Evolutionary conservation across 2,888 invertebrate genomes (phyloP).

Genomic region (Panorpa germanica): DNA sequence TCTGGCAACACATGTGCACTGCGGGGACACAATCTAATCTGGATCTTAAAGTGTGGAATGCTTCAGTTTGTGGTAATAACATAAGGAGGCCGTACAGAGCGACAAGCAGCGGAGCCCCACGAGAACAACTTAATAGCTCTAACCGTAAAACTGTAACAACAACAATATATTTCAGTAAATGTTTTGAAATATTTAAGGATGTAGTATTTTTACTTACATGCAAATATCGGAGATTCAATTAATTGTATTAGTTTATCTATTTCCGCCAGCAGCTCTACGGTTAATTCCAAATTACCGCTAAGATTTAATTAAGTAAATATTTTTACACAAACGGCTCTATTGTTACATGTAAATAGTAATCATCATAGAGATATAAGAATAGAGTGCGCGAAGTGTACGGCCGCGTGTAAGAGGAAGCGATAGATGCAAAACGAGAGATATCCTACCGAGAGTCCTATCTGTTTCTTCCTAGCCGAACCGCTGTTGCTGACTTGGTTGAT

Average conservation of each 20-base stretch:
- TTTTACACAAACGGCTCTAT: neutral
- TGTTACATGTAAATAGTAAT: too few relatives aligned
- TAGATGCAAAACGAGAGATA: too few relatives aligned
- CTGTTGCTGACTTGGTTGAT: too few relatives aligned
- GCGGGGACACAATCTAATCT: slow-evolving; percentile 65
- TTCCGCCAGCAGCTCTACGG: slow-evolving; percentile 88
- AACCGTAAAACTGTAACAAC: slow-evolving; percentile 64
- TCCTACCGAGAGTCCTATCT: too few relatives aligned
- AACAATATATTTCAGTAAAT: neutral
- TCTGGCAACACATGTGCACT: too few relatives aligned
- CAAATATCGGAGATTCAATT: slow-evolving; percentile 97
- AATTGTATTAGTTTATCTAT: slow-evolving; percentile 94
- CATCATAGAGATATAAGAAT: too few relatives aligned
- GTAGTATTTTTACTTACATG: slow-evolving; percentile 49
- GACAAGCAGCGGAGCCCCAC: slow-evolving; percentile 61
- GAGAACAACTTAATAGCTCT: slow-evolving; percentile 65
- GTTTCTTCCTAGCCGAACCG: too few relatives aligned
- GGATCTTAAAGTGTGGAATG: slow-evolving; percentile 69
- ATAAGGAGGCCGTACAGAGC: slow-evolving; percentile 91
- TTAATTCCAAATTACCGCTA: slow-evolving; percentile 88
- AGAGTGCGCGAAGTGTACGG: too few relatives aligned
- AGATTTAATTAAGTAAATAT: slow-evolving; percentile 12
- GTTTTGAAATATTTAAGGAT: neutral
- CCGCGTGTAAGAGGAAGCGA: too few relatives aligned
- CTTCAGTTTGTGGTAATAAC: slow-evolving; percentile 94